Evolutionary conservation across 1,140 invertebrate species (phyloP).

Genomic region (Platorchestia sp.): DNA sequence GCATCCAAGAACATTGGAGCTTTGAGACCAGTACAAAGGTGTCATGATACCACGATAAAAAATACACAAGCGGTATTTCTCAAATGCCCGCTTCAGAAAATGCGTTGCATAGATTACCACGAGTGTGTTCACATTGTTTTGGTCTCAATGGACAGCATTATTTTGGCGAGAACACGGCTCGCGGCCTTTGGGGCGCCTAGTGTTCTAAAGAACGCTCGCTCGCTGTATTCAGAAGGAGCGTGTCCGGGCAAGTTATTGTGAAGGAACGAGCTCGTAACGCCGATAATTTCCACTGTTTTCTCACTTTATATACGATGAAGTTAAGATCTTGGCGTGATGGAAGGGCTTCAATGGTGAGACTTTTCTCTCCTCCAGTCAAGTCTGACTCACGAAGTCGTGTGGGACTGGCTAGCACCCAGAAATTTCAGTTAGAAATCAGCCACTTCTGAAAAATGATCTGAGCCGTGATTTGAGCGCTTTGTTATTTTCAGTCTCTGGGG

Average conservation of each 20-base stretch:
- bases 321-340: slow-evolving; percentile 43
- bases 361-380: slow-evolving; percentile 16
- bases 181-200: slow-evolving; percentile 6
- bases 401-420: neutral
- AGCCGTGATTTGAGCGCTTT: neutral
- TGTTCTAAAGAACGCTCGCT: slow-evolving; percentile 9
- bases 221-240: slow-evolving; percentile 51
- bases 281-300: slow-evolving; percentile 52
- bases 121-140: slow-evolving; percentile 52
- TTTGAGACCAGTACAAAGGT: slow-evolving; percentile 48
- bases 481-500: neutral
- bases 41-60: slow-evolving; percentile 55
- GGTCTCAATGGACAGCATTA: slow-evolving; percentile 53
- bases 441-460: neutral
- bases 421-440: neutral
- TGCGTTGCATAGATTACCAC: slow-evolving; percentile 40
- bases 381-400: slow-evolving; percentile 40
- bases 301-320: slow-evolving; percentile 53
- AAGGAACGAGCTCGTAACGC: slow-evolving; percentile 54
- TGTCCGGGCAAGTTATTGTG: slow-evolving; percentile 49
- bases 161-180: slow-evolving; percentile 36
- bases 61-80: slow-evolving; percentile 53
- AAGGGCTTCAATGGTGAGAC: slow-evolving; percentile 20
- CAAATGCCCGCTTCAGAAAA: slow-evolving; percentile 21
- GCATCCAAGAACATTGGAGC: slow-evolving; percentile 26